phyloP scores from a whole-genome alignment of 2,797 vertebrate genomes.

The Danio kyathit region DNA sequence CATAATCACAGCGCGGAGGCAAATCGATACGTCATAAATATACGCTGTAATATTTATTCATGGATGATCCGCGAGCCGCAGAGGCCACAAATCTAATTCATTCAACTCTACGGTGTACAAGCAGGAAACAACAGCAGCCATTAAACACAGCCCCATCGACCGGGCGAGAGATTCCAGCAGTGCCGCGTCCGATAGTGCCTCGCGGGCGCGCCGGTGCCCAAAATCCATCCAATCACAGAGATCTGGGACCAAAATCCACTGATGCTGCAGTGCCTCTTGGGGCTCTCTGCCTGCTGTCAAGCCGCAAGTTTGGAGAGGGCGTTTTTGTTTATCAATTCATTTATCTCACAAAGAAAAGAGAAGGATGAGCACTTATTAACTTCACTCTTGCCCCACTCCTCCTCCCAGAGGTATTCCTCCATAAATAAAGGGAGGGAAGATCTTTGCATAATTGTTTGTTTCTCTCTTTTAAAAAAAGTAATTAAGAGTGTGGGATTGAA shows the following conservation, averaged over 20 bases:
- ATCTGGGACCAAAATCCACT: slow-evolving; percentile 30
- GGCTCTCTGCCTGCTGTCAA: slow-evolving; percentile 38
- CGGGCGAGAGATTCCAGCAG: slow-evolving; percentile 40
- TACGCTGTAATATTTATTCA: slow-evolving; percentile 50
- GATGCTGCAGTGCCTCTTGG: slow-evolving; percentile 51
- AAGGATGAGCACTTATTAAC: slow-evolving; percentile 50
- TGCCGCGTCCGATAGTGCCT: slow-evolving; percentile 25
- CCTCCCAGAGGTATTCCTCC: slow-evolving; percentile 51
- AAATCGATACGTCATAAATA: slow-evolving; percentile 54
- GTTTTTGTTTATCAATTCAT: slow-evolving; percentile 55
- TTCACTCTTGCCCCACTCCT: slow-evolving; percentile 40
- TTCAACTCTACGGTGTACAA: slow-evolving; percentile 25
- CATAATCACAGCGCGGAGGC: slow-evolving; percentile 3
- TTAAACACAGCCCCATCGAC: slow-evolving; percentile 49
- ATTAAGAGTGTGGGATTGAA: slow-evolving; percentile 65
- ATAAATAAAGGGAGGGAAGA: slow-evolving; percentile 54
- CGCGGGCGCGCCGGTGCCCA: neutral
- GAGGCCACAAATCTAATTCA: slow-evolving; percentile 54
- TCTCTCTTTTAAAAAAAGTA: slow-evolving; percentile 74
- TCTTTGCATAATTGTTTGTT: slow-evolving; percentile 78
- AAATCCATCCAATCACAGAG: slow-evolving; percentile 38
- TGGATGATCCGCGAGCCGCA: slow-evolving; percentile 45
- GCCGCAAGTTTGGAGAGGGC: neutral
- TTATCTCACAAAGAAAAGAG: slow-evolving; percentile 42
- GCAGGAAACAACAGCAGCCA: slow-evolving; percentile 48